Base-by-base conservation (phyloP, 2,797 vertebrate genomes). In the Pangasius macronema region DNA sequence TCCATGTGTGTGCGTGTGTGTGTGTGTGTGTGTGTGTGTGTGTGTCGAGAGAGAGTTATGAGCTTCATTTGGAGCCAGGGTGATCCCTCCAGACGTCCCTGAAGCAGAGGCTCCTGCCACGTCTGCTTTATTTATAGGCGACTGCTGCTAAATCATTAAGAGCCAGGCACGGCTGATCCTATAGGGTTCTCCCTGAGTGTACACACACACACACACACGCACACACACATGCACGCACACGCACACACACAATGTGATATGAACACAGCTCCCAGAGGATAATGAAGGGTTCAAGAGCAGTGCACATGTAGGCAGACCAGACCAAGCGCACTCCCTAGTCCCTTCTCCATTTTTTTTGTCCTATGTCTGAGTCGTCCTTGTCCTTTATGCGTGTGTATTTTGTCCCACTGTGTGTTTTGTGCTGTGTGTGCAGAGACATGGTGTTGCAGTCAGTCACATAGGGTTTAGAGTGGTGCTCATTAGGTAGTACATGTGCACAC, bases 81-180 rank as follows among this genome's bases (percentile, higher is more conserved):
- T 86, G 85, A 79, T 79, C 75, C 85, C 75, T 80, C 75, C 75
- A 80, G 85, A 79, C 84, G n/a, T 80, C 85, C 76, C 85, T 80
- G 85, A 86, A 80, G 75, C 75, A 57, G 63, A 82, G 83, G 77
- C 49, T 82, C 85, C 85, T 72, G 63, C 85, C 85, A 86, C 77
- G 51, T 86, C 63, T n/a, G 36, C 85, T 70, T 86, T 81, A 86
- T 81, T 86, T 86, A 81, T 85, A 81, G 77, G 77, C 51, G 63
- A 67, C 85, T 57, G 33, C 85, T 86, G 77, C 85, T 81, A 86
- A 86, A 86, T 86, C 85, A 86, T 86, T 86, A 86, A 86, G 85
- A 81, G 63, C 77, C 85, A 81, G 53, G 36, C 85, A 55, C 22
- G 42, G 61, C 85, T 55, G 75, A 68, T 81, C 76, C 75, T 86